Base-by-base conservation (phyloP, 2,113 vertebrate genomes). In the Oryzias javanicus region DNA sequence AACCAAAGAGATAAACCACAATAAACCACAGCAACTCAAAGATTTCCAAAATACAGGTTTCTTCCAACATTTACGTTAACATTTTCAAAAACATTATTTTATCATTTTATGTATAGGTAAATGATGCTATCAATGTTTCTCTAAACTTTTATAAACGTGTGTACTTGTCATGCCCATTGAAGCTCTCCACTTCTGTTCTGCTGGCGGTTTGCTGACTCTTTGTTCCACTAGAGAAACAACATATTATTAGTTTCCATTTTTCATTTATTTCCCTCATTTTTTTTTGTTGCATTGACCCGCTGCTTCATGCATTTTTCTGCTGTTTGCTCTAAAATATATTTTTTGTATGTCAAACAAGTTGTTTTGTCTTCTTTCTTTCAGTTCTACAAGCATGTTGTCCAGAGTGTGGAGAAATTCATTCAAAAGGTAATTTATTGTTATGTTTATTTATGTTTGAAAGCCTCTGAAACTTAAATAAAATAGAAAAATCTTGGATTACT, bases 311-410 rank as follows among this genome's bases (percentile, higher is more conserved):
- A n/a, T 14, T 50, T 3, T 25, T 16, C 18, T 19, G 6, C 24
- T 49, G 8, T 5, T 13, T 35, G 35, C 35, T 12, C 8, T 35
- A 13, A 35, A 35, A 35, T 35, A 2, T 8, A 35, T 13, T 35
- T 35, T 35, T 35, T 35, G n/a, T n/a, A 29, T 29, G 27, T 29
- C 27, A 12, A 35, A 16, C 1, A 44, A 16, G 16, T 56, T 19
- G 49, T 16, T 35, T 79, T 7, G 52, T n/a, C 7, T 80, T 29
- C 27, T 60, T 91, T 42, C 67, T 93, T 95, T 72, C 86, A 99
- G 97, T 98, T 98, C 78, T 99, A 99, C 93, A 99, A 99, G 74
- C 97, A 99, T 40, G 97, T 99, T 72, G 97, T 99, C 69, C 97
- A 99, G 86, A 97, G 97, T 56, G 97, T 99, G 87, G 97, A 99